Evolutionary conservation across 2,113 vertebrate genomes (phyloP).

Genomic region (Eurystomus gularis): DNA sequence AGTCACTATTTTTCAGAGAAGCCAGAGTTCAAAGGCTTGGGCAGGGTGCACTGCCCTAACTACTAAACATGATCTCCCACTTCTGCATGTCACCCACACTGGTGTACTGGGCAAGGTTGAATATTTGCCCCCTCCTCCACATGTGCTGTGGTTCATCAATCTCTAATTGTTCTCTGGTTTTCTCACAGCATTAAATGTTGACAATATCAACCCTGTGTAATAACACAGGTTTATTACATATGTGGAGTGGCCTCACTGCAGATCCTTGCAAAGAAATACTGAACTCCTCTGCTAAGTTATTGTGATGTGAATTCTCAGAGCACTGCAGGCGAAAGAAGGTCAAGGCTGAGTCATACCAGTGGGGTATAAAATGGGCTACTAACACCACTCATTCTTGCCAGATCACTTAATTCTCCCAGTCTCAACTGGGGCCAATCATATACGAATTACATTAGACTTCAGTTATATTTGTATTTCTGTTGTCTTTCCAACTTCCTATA

Average conservation of each 20-base stretch:
- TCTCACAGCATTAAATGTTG: neutral
- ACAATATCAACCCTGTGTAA: neutral
- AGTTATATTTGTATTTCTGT: neutral
- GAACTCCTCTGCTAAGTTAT: neutral
- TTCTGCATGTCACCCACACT: neutral
- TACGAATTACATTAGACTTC: neutral
- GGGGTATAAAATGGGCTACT: neutral
- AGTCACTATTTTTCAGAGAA: neutral
- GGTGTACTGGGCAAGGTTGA: neutral
- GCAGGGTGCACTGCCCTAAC: neutral
- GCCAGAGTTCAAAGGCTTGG: neutral
- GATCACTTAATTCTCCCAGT: neutral
- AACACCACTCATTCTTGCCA: neutral
- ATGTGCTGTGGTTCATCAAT: neutral
- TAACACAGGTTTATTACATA: neutral
- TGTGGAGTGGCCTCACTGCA: neutral
- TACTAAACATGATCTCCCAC: neutral
- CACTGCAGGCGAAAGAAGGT: neutral
- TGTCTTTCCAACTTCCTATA: neutral
- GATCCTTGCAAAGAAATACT: neutral
- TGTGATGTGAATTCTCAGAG: neutral
- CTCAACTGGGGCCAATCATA: neutral
- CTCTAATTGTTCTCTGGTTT: neutral
- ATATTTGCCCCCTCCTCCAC: neutral
- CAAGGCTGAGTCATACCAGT: neutral